Evolutionary conservation across 1,140 invertebrate species (phyloP).

Genomic region (Ceratina japonica): DNA sequence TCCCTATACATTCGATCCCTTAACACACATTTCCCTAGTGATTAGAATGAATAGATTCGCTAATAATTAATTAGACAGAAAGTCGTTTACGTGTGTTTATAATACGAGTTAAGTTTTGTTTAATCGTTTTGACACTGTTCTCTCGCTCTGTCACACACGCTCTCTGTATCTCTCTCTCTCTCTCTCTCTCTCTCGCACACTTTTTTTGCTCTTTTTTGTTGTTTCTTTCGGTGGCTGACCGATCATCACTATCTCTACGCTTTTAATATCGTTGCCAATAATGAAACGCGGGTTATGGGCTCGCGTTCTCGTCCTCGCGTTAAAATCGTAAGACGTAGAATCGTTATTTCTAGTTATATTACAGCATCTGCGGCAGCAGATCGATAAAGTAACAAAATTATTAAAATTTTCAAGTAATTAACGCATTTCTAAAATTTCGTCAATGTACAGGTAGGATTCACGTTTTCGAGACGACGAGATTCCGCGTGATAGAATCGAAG

Average conservation of each 20-base stretch:
- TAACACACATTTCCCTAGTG: constrained; percentile 34
- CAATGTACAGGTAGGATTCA: constrained; percentile 12
- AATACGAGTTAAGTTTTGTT: constrained; percentile 21
- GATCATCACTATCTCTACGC: constrained; percentile 1
- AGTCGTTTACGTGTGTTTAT: constrained; percentile 30
- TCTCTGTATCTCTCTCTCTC: background rate
- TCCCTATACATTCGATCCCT: background rate
- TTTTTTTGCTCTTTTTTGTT: background rate
- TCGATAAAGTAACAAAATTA: constrained; percentile 40
- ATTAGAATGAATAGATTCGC: constrained; percentile 31
- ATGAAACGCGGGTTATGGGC: constrained; percentile 12
- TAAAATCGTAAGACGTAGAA: constrained; percentile 17
- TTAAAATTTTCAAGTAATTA: constrained; percentile 42
- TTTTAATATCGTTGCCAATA: constrained; percentile 39
- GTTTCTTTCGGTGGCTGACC: background rate
- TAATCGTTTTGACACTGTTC: background rate
- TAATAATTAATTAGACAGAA: constrained; percentile 43
- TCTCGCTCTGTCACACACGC: no score
- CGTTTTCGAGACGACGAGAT: constrained; percentile 4
- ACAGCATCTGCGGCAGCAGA: constrained; percentile 18
- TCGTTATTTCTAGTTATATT: constrained; percentile 16
- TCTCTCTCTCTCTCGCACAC: background rate
- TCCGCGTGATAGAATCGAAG: background rate
- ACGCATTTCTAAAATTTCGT: constrained; percentile 29
- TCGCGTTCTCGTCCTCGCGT: background rate